Evolutionary conservation across 2,888 invertebrate species (phyloP), one percentile per base, ranked within the genome.

Genomic region (Harpalus rufipes): DNA sequence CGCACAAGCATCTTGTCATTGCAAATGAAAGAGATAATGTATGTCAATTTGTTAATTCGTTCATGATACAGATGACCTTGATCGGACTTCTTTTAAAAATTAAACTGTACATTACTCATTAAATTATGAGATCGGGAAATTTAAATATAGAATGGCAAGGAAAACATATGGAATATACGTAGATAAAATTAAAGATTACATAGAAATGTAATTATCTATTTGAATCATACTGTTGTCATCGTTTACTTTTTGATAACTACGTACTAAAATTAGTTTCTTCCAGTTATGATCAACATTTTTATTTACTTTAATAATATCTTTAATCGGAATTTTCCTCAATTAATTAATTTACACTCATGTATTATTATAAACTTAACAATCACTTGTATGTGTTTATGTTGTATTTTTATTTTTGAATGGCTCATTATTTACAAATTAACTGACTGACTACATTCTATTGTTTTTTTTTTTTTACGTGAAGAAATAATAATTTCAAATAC

Each of bases 221-320:
- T 74, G 41, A 74, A 16, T 44, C 16, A 39, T 16, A n/a, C 14
- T 72, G 41, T 41, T 44, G 44, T 44, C 41, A 74, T 74, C 25
- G 39, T 68, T 68, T 68, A 39, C 68, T 68, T 68, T 68, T 68
- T 68, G 68, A 68, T 68, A 68, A 68, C n/a, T 14, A 68, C 25
- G 12, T 68, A 32, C 32, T 32, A 32, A 32, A 68, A 68, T 39
- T 68, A 68, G 7, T 32, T 68, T 68, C 10, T 68, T 12, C 63
- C 21, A 63, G 21, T 63, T 63, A 25, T 21, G 12, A 25, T 10
- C 10, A 56, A 59, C 59, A 14, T 56, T 59, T 16, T 16, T 59
- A 59, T 59, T 16, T 16, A 18, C 32, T 16, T 59, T 59, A 18
- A 18, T 18, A 59, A 8, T 59, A 59, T 18, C 18, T 59, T 18